Conservation (phyloP, 2,888 invertebrate species). For the Hirtodrosophila confusa region DNA sequence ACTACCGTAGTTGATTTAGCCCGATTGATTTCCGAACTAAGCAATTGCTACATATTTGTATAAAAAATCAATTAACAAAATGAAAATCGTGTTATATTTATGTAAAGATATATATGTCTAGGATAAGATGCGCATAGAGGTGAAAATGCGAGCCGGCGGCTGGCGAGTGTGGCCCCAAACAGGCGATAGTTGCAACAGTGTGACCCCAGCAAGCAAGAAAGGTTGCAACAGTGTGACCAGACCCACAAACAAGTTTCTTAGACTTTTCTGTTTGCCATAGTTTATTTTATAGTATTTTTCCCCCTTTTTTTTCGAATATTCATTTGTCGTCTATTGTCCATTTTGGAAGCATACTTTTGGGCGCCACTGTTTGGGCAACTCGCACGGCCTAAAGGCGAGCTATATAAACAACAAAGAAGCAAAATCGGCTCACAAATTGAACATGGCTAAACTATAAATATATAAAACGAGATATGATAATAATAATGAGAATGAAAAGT, state of each 20-base stretch:
- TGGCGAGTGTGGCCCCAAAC: conserved; percentile 29
- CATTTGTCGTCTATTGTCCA: not conserved
- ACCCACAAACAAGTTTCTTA: conserved; percentile 24
- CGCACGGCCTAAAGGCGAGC: conserved; percentile 54
- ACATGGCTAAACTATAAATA: not conserved
- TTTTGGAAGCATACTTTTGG: conserved; percentile 43
- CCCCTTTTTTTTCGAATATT: not conserved
- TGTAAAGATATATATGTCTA: conserved; percentile 44
- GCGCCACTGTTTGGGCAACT: conserved; percentile 18
- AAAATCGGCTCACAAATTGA: conserved; percentile 14
- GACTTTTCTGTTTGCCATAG: conserved; percentile 26
- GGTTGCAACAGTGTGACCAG: conserved; percentile 22
- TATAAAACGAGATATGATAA: not conserved
- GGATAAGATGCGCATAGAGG: conserved; percentile 70
- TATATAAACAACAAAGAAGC: not conserved
- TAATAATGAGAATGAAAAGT: not conserved
- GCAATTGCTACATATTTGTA: conserved; percentile 71
- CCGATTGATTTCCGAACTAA: conserved; percentile 50
- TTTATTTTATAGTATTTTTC: no score
- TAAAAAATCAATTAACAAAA: conserved; percentile 42
- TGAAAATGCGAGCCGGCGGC: conserved; percentile 47
- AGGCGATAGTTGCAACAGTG: conserved; percentile 17
- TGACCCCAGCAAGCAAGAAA: conserved; percentile 7
- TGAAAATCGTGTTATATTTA: conserved; percentile 65
- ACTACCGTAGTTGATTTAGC: conserved; percentile 40